Base-by-base conservation (phyloP, 2,797 vertebrate genomes). In the Zalophus californianus region DNA sequence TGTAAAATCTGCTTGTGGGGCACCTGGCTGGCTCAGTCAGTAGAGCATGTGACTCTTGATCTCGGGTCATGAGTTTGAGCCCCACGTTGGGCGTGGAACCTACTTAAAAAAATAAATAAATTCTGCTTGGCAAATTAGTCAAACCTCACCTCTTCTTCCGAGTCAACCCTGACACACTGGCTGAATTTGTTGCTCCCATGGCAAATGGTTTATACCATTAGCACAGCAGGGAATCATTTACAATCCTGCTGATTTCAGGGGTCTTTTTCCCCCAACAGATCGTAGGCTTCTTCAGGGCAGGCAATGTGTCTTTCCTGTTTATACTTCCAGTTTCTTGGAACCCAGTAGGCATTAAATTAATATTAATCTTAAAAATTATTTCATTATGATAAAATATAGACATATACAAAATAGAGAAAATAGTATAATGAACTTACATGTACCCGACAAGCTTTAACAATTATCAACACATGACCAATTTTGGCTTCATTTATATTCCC, bases 301-400 rank as follows among this genome's bases (percentile, higher is more conserved):
- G 7, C 3, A n/a, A 52, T 85, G 29, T 52, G 38, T 60, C 66
- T 86, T 90, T 80, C 66, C 52, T 94, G 50, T 72, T 91, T 80
- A 73, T 52, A 48, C 56, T n/a, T 92, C 32, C 50, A 95, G 80
- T 87, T 86, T 87, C 56, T 87, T 90, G 27, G 41, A 86, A 90
- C 48, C 62, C 75, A 21, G 25, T 70, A 79, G 29, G 50, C 38
- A 85, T 78, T 93, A 75, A 94, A 86, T 77, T 75, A 92, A 44
- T 35, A 66, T 48, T 90, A 92, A 32, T 32, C 50, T 70, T 29
- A 32, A 93, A 84, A 88, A 75, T 14, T 15, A 64, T 87, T 90
- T 72, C 60, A 78, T 86, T 77, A 41, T 90, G 38, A 23, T 38
- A 85, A 94, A 94, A 50, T 64, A 73, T 56, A 93, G 48, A 80